These are phyloP conservation scores for Elephantulus edwardii DNA, from an alignment of 2,113 vertebrate genomes.

Conservation along the genomic window DNA sequence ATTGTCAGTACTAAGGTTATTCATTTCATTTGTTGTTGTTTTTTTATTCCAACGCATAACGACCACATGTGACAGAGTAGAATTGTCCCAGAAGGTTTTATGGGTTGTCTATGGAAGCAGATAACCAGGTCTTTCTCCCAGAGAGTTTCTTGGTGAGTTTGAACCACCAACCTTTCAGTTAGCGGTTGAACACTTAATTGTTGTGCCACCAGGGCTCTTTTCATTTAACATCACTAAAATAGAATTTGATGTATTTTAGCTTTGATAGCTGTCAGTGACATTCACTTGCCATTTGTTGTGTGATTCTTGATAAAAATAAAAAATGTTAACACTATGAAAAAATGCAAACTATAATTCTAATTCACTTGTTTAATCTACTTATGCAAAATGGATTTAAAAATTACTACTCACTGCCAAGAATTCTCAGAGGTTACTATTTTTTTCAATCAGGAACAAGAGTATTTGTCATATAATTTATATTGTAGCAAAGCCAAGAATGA, in stretches of 20 bases:
- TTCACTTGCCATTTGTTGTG: constrained; percentile 10
- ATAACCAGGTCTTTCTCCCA: neutral
- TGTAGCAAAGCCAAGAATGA: constrained; percentile 44
- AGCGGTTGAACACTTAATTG: neutral
- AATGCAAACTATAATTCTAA: neutral
- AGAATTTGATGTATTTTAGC: constrained; percentile 26
- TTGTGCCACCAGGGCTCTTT: neutral
- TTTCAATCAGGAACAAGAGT: constrained; percentile 22
- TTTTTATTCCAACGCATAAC: neutral
- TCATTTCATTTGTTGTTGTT: neutral
- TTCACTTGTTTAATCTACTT: neutral
- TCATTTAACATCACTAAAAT: constrained; percentile 9
- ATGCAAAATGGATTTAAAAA: neutral
- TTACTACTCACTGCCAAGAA: neutral
- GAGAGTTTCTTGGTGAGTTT: neutral
- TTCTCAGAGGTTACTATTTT: neutral
- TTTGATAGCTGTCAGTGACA: neutral
- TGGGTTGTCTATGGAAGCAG: neutral
- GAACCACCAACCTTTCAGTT: neutral
- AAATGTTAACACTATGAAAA: neutral
- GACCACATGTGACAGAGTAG: neutral
- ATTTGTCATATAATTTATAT: constrained; percentile 38
- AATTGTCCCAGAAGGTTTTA: neutral
- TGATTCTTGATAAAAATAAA: constrained; percentile 11
- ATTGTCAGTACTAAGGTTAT: constrained; percentile 50